Conservation (phyloP, 2,888 invertebrate genomes). For the Drosophila fungiperda region DNA sequence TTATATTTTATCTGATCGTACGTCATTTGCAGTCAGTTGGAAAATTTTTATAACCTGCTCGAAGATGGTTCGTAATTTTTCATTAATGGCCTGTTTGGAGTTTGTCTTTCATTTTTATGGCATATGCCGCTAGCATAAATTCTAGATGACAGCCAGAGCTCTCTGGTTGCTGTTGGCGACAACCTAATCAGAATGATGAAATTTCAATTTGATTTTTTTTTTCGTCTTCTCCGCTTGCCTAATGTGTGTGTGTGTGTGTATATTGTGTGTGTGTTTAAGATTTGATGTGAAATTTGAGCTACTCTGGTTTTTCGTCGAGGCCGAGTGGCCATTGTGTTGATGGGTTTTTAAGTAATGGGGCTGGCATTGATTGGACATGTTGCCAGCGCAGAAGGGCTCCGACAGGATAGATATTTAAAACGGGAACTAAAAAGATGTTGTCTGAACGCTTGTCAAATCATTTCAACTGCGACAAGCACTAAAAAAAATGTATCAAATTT, state of each 20-base stretch:
- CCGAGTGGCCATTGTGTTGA: conserved; percentile 49
- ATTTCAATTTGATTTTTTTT: conserved; percentile 57
- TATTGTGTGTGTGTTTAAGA: conserved; percentile 10
- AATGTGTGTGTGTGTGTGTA: conserved; percentile 39
- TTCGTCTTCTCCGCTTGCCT: conserved; percentile 23
- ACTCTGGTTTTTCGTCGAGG: conserved; percentile 28
- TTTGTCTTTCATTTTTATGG: conserved; percentile 58
- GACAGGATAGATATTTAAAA: conserved; percentile 52
- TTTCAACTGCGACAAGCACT: neutral
- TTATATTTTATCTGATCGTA: conserved; percentile 68
- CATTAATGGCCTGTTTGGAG: conserved; percentile 54
- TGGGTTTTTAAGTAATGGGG: conserved; percentile 65
- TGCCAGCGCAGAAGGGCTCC: conserved; percentile 38
- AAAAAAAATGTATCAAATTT: conserved; percentile 22
- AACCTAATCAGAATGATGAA: conserved; percentile 74
- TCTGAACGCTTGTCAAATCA: conserved; percentile 6
- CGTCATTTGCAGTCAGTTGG: conserved; percentile 72
- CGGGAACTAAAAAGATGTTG: conserved; percentile 10
- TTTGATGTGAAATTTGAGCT: conserved; percentile 63
- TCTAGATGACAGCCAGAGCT: conserved; percentile 42
- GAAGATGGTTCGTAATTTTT: conserved; percentile 63
- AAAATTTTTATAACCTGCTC: conserved; percentile 56
- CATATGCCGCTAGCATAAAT: conserved; percentile 49
- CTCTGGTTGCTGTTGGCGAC: conserved; percentile 40
- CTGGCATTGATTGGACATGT: conserved; percentile 66